Percentiles rank a stretch among this genome's conserved stretches.
phyloP scores from a whole-genome alignment of 2,113 vertebrate genomes.

The Eira barbara region DNA sequence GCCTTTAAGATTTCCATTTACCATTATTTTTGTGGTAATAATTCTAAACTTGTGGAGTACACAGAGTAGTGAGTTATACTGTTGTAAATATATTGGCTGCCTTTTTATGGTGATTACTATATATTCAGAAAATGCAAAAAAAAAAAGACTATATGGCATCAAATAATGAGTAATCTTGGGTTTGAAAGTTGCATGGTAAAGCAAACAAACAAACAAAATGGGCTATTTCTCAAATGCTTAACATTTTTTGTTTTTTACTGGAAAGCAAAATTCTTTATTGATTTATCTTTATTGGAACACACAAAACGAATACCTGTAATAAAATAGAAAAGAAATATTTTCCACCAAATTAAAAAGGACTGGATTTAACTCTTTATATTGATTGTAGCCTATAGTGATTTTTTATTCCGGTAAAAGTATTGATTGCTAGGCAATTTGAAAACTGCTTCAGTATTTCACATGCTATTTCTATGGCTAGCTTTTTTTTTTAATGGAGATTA shows the following conservation, averaged over 20 bases:
- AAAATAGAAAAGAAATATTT: background rate
- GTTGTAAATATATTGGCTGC: background rate
- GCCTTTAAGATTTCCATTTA: background rate
- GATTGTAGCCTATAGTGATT: slow-evolving; percentile 61
- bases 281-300: slow-evolving; percentile 63
- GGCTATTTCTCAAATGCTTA: background rate
- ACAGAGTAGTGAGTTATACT: background rate
- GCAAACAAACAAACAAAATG: background rate
- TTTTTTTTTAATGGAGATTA: background rate
- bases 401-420: slow-evolving; percentile 75
- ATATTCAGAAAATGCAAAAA: background rate
- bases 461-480: slow-evolving; percentile 34
- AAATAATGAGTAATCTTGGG: background rate
- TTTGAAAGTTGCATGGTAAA: background rate
- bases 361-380: slow-evolving; percentile 64
- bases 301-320: background rate
- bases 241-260: background rate
- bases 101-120: background rate
- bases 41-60: background rate
- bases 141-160: background rate
- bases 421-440: slow-evolving; percentile 67
- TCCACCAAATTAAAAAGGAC: slow-evolving; percentile 68
- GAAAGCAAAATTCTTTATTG: slow-evolving; percentile 34
- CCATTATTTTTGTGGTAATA: background rate
- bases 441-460: background rate